Evolutionary conservation across 2,113 vertebrate species (phyloP), one percentile per base, ranked within the genome.

Genomic region (Spilogale gracilis): DNA sequence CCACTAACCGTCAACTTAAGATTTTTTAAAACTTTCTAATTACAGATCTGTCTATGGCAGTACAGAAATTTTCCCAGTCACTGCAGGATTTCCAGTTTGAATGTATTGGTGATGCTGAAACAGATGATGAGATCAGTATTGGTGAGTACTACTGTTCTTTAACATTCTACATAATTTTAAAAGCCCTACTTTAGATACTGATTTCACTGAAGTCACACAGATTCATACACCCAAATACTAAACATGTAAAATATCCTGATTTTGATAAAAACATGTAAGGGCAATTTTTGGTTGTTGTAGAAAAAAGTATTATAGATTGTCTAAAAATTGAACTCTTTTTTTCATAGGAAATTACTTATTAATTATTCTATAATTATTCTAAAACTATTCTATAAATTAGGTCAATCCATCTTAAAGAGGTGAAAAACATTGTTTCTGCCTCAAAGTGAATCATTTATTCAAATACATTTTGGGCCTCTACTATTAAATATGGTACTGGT

Each of bases 81-180:
- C 98, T 99, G 27, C 99, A 99, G 98, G 99, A 99, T 98, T 99
- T 99, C 98, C 99, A 99, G 91, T 99, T 99, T 97, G 99, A 99
- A 97, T 99, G 99, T 96, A 99, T 99, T 63, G 99, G 99, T 32
- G 99, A 99, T 94, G 99, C 99, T 27, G 99, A 99, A 99, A 99
- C 99, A 2, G 99, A 99, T 87, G 99, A 99, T 93, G 99, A 99
- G 98, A 99, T 99, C 94, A 99, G 99, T 97, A 99, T 99, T 23
- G 99, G 99, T 99, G 98, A 99, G 99, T 99, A 81, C 50, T 61
- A 16, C 25, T 4, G 0, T 45, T 83, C 21, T 92, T 23, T 69
- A 45, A 0, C 95, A 58, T 25, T 73, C 12, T 3, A 84, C 84
- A 30, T 83, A 82, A 58, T 52, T 88, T 97, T 78, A 16, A 48